Evolutionary conservation across 2,113 vertebrate species (phyloP).

Genomic region (Oxyruncus cristatus): DNA sequence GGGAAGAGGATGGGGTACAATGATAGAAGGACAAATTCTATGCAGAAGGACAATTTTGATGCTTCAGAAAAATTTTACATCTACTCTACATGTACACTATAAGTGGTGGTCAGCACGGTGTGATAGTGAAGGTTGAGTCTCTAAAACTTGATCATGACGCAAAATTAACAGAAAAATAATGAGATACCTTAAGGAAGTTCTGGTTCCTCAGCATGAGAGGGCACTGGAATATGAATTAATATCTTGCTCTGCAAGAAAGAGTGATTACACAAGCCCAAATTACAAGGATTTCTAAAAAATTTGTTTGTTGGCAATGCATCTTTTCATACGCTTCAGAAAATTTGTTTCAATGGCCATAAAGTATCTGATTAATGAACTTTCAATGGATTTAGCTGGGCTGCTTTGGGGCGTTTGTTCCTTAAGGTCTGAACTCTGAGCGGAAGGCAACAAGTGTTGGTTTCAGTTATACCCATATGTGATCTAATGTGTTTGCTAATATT

Average conservation of each 20-base stretch:
- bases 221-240: not conserved
- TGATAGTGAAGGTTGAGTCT: not conserved
- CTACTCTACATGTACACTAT: fast-evolving
- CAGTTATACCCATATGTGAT: not conserved
- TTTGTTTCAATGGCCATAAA: not conserved
- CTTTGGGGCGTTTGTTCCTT: not conserved
- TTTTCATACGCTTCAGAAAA: not conserved
- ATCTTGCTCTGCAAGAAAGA: not conserved
- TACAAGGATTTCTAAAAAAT: not conserved
- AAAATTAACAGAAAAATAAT: not conserved
- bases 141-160: not conserved
- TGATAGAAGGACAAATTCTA: not conserved
- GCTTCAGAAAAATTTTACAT: not conserved
- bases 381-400: not conserved
- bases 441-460: not conserved
- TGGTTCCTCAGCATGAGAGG: not conserved
- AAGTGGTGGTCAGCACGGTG: not conserved
- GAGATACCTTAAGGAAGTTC: not conserved
- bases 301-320: not conserved
- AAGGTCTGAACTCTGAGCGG: not conserved
- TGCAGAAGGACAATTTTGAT: not conserved
- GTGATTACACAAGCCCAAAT: not conserved
- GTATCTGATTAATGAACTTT: not conserved
- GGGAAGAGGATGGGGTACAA: not conserved
- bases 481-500: not conserved